Conservation (phyloP, 53 echinoderm and acorn worm genomes). For the Holothuria scabra region DNA sequence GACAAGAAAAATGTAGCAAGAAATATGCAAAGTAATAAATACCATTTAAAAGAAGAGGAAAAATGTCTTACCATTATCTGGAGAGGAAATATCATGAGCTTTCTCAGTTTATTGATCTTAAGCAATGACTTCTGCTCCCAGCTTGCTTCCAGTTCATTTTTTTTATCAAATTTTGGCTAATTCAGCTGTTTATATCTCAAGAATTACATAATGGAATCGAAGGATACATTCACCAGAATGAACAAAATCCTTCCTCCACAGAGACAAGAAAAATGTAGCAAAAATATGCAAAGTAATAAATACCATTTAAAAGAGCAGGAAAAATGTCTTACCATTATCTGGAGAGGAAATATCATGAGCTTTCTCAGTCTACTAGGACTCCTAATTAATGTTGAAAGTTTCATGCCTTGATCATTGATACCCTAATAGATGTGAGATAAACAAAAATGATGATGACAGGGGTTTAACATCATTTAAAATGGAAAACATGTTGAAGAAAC, state of each 20-base stretch:
- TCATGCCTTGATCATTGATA: slow-evolving; percentile 65
- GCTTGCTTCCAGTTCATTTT: too few relatives aligned
- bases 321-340: slow-evolving; percentile 77
- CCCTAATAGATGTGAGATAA: slow-evolving; percentile 54
- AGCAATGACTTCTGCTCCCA: too few relatives aligned
- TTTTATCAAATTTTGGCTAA: too few relatives aligned
- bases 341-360: slow-evolving; percentile 73
- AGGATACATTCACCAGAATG: too few relatives aligned
- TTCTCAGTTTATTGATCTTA: too few relatives aligned
- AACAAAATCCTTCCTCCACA: too few relatives aligned
- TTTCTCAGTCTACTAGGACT: slow-evolving; percentile 41
- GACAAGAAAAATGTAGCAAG: background rate
- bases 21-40: background rate
- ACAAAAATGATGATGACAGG: too few relatives aligned
- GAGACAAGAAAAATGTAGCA: background rate
- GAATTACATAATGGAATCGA: too few relatives aligned
- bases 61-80: slow-evolving; percentile 79
- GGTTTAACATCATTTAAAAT: too few relatives aligned
- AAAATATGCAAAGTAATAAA: background rate
- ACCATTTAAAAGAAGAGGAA: background rate
- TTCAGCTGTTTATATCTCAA: too few relatives aligned
- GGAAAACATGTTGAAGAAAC: too few relatives aligned
- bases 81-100: slow-evolving; percentile 52
- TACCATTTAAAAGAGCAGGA: background rate
- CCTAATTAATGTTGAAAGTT: slow-evolving; percentile 47